Percentiles rank a stretch among this genome's conserved stretches.
phyloP scores from a whole-genome alignment of 1,140 invertebrate species.

The Aphelinus certus region DNA sequence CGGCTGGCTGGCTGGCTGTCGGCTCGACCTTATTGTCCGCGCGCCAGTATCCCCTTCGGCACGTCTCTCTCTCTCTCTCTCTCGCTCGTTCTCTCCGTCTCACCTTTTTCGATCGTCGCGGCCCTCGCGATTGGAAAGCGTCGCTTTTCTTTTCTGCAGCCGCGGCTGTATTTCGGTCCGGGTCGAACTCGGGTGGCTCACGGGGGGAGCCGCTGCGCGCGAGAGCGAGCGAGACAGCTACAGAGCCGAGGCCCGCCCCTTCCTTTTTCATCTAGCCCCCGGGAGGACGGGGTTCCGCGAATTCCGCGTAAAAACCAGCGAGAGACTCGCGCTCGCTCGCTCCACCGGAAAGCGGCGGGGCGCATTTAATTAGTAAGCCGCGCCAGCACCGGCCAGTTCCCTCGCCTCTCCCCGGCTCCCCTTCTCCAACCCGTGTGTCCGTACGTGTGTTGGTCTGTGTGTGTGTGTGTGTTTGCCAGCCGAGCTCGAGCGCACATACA shows the following conservation, averaged over 20 bases:
- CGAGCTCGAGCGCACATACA: not conserved
- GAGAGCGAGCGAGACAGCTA: too few species aligned
- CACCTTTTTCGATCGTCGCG: slow-evolving; percentile 56
- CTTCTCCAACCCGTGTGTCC: slow-evolving; percentile 24
- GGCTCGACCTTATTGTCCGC: slow-evolving; percentile 24
- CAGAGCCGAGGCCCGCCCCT: not conserved
- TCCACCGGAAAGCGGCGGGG: slow-evolving; percentile 33
- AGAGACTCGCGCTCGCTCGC: slow-evolving; percentile 5
- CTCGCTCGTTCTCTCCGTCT: slow-evolving; percentile 43
- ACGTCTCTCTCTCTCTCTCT: not conserved
- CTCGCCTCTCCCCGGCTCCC: slow-evolving; percentile 6
- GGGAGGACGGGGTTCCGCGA: slow-evolving; percentile 14
- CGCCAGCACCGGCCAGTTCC: too few species aligned
- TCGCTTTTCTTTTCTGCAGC: not conserved
- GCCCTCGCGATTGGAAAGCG: slow-evolving; percentile 55
- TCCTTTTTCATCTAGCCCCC: not conserved
- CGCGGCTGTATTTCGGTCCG: too few species aligned
- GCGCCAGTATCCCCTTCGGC: not conserved
- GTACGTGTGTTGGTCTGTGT: slow-evolving; percentile 1
- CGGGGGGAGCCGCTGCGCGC: too few species aligned
- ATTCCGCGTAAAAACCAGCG: not conserved
- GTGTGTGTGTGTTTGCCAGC: not conserved
- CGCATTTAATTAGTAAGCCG: slow-evolving; percentile 34
- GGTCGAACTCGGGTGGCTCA: too few species aligned
- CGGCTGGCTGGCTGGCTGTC: not conserved